These are phyloP conservation scores for Oryctes rhinoceros DNA, from an alignment of 1,140 invertebrate genomes.

Conservation along the genomic window DNA sequence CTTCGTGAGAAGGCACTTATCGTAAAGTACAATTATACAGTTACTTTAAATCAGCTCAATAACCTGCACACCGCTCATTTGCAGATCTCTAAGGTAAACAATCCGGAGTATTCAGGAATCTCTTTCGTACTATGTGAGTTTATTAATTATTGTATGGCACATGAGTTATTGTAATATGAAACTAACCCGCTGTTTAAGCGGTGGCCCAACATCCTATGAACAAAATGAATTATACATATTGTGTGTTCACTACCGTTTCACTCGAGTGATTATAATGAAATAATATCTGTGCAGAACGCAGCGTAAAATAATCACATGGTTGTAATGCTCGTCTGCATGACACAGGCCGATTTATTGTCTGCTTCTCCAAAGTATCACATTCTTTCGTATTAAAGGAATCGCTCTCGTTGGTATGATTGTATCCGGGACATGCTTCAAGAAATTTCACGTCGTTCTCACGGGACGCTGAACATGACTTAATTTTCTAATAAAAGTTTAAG, in stretches of 20 bases:
- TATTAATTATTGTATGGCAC: not conserved
- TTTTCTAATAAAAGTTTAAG: too few relatives aligned
- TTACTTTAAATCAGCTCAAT: constrained; percentile 2
- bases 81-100: not conserved
- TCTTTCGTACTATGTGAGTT: not conserved
- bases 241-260: constrained; percentile 23
- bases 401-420: not conserved
- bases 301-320: constrained; percentile 32
- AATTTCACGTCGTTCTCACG: not conserved
- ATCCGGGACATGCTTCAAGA: constrained; percentile 11
- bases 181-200: constrained; percentile 33
- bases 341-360: constrained; percentile 16
- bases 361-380: constrained; percentile 30
- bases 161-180: constrained; percentile 35
- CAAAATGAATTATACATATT: constrained; percentile 32
- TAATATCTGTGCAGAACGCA: constrained; percentile 19
- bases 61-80: constrained; percentile 3
- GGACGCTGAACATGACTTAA: constrained; percentile 11
- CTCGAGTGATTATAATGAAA: constrained; percentile 24
- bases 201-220: constrained; percentile 21
- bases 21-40: constrained; percentile 17
- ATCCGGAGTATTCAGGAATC: not conserved
- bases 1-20: not conserved
- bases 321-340: constrained; percentile 24
- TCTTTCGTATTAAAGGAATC: constrained; percentile 7